phyloP scores from a whole-genome alignment of 2,888 invertebrate genomes.

The Blastobasis adustella region DNA sequence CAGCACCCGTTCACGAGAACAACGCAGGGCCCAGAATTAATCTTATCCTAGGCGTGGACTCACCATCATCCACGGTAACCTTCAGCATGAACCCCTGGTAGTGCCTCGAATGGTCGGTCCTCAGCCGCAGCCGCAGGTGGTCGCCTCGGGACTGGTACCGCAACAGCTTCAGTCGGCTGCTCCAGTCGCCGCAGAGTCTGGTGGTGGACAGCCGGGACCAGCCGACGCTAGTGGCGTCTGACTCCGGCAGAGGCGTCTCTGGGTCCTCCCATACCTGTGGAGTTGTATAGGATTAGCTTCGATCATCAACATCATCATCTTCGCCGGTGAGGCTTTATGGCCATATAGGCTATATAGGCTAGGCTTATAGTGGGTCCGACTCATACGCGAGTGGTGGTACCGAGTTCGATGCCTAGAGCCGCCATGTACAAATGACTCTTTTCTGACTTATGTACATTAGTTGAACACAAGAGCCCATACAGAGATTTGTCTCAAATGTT shows the following conservation, averaged over 20 bases:
- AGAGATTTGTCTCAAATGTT: no score
- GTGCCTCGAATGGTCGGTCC: constrained; percentile 85
- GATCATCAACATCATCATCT: no score
- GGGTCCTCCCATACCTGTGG: constrained; percentile 57
- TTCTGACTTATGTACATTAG: no score
- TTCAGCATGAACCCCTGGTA: constrained; percentile 84
- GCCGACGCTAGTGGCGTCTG: constrained; percentile 55
- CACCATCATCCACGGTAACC: constrained; percentile 83
- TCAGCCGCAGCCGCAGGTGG: constrained; percentile 79
- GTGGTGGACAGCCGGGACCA: constrained; percentile 46
- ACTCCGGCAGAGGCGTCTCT: constrained; percentile 47
- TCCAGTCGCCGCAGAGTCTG: constrained; percentile 87
- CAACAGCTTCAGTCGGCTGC: constrained; percentile 82
- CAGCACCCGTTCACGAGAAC: no score
- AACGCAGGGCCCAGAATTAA: no score
- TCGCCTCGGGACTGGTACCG: constrained; percentile 77
- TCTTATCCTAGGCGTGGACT: constrained; percentile 35
- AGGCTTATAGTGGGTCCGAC: no score
- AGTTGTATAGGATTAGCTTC: not conserved
- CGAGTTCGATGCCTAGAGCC: no score
- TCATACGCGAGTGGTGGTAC: no score
- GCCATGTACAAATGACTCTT: no score
- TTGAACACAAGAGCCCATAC: no score
- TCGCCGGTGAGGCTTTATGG: no score
- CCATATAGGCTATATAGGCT: no score